Conservation (phyloP, 2,113 vertebrate genomes). For the Ia io region DNA sequence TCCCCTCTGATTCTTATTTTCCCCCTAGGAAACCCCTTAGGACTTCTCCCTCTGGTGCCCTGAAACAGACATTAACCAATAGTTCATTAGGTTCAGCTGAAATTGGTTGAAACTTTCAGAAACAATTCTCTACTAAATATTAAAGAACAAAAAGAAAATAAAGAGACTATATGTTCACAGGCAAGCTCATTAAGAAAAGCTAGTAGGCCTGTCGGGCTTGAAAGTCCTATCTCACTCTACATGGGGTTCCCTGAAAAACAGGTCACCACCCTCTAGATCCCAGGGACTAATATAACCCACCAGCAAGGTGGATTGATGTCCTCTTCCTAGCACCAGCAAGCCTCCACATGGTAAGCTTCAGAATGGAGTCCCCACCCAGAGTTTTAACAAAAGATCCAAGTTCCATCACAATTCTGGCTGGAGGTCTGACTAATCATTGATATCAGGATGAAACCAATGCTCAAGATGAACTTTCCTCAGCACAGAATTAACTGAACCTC, state of each 20-base stretch:
- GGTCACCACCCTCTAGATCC: background rate
- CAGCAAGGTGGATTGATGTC: background rate
- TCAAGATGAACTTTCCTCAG: background rate
- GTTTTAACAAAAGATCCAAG: background rate
- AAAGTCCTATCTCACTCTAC: background rate
- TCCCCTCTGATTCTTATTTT: background rate
- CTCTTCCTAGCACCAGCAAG: background rate
- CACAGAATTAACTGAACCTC: background rate
- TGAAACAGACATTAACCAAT: background rate
- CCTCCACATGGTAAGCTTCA: background rate
- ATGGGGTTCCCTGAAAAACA: background rate
- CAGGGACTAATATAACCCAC: background rate
- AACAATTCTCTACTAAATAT: background rate
- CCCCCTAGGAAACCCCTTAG: no score
- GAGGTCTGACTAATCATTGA: background rate
- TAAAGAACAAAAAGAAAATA: slow-evolving; percentile 10
- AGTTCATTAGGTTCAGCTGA: background rate
- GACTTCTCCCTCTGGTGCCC: background rate
- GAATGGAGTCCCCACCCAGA: background rate
- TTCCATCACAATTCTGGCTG: background rate
- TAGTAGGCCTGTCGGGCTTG: background rate
- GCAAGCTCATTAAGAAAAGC: background rate
- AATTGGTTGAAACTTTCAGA: background rate
- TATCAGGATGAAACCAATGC: background rate
- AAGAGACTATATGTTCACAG: background rate